Conservation (phyloP, 2,113 vertebrate genomes). For the Diphyllodes magnificus region DNA sequence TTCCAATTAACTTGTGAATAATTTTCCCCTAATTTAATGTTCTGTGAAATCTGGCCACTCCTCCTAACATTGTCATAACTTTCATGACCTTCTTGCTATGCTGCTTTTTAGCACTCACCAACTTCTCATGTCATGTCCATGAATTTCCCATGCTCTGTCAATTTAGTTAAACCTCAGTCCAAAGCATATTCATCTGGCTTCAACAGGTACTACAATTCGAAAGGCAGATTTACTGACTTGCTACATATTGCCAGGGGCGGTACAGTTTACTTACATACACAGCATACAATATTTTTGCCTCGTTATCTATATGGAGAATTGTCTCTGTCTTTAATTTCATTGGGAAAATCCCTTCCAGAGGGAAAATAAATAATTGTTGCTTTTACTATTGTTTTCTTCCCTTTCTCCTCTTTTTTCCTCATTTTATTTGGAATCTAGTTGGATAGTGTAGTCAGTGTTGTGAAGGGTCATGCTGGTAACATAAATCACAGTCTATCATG, state of each 20-base stretch:
- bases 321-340: not conserved
- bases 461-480: not conserved
- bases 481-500: not conserved
- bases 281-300: not conserved
- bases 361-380: not conserved
- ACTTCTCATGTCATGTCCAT: not conserved
- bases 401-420: not conserved
- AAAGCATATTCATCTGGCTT: not conserved
- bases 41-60: not conserved
- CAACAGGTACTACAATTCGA: not conserved
- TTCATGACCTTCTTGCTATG: not conserved
- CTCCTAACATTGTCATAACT: not conserved
- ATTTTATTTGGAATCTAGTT: not conserved
- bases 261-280: not conserved
- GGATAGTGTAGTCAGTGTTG: not conserved
- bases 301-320: not conserved
- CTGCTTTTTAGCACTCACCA: not conserved
- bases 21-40: not conserved
- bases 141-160: not conserved
- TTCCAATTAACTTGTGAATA: not conserved
- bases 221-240: not conserved
- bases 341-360: not conserved
- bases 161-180: not conserved
- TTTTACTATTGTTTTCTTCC: not conserved
- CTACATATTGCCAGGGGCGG: rapidly evolving